Evolutionary conservation across 2,113 vertebrate species (phyloP), one percentile per base, ranked within the genome.

Genomic region (Chloroceryle aenea): DNA sequence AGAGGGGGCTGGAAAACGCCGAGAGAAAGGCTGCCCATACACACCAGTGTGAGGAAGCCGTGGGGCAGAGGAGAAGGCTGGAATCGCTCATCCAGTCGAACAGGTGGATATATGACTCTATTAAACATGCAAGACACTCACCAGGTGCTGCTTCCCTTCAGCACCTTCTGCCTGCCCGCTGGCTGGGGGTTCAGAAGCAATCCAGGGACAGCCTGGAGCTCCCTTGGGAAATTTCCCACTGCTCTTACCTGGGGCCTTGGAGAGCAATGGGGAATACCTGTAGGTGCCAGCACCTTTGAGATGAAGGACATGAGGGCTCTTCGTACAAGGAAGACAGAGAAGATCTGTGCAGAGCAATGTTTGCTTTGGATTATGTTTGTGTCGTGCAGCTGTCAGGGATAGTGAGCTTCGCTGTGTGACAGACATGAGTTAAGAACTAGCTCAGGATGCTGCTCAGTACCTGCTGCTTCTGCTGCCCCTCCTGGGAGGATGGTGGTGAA

Each of bases 391-490:
- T 73, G 43, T 8, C 14, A 11, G 59, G 12, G 47, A 47, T 3
- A 14, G 19, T 9, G 56, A 77, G 22, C n/a, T 68, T 63, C 63
- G 77, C 36, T 36, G 61, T 48, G 55, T 14, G 61, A 13, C 38
- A 42, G 38, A 29, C 7, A 19, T 68, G 45, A 68, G 32, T 34
- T 18, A 26, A 48, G 45, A 62, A 10, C 19, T 7, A 42, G 19
- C 26, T 69, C 0, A 2, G 53, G 38, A 9, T 0, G 3, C 19
- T 59, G 38, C n/a, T 59, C 0, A 1, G 43, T 21, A 47, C 30
- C 71, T 86, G 36, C 34, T 1, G 0, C 29, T 34, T 45, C 66
- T 40, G 36, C 55, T 47, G 50, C 40, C 30, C 80, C 14, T 14
- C n/a, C n/a, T 21, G 55, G 61, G 42, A 78, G 18, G 19, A 36